Base-by-base conservation (phyloP, 2,888 invertebrate species). In the Spicauda simplicius region DNA sequence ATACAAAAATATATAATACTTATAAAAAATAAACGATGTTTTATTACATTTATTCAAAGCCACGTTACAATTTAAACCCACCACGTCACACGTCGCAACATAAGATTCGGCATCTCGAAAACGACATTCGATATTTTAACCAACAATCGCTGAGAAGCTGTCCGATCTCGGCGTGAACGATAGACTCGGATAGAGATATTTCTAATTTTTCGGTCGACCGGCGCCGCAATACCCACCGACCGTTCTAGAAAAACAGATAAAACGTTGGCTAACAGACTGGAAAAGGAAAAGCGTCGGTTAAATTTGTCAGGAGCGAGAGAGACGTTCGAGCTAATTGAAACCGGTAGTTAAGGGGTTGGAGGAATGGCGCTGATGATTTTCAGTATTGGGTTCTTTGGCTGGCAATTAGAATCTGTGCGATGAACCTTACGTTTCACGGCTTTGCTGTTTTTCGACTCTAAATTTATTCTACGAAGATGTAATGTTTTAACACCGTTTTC, bases 131-230 rank as follows among this genome's bases (percentile, higher is more conserved):
- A 48, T 73, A 53, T 71, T 71, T 70, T 69, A 72, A 69, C 69
- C 71, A 71, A 70, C 70, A 69, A 71, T 71, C 69, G 68, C 64
- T 68, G 64, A 69, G 71, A 69, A 69, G 56, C 70, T 68, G 70
- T 73, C 74, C 73, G 76, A 75, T 73, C 33, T 33, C 71, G 76
- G 30, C 79, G 75, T 76, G 77, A 80, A 74, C 81, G 82, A 82
- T 84, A 76, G 80, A 75, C 75, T 79, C 72, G 74, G 83, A 87
- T 85, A 82, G 84, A 89, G 86, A 87, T 88, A 85, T 88, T 88
- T 88, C 87, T 86, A 88, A 90, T 90, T 90, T 89, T 84, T 83
- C 88, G 89, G 83, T 88, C 79, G 88, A 87, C 83, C 84, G 82
- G 83, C 80, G 72, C 72, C 77, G 78, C 76, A 80, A 81, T 80